A percentile compares a stretch with the other conserved stretches of the same genome.
These are phyloP conservation scores for Hemaris fuciformis DNA, from an alignment of 2,888 invertebrate species.

Conservation along the genomic window DNA sequence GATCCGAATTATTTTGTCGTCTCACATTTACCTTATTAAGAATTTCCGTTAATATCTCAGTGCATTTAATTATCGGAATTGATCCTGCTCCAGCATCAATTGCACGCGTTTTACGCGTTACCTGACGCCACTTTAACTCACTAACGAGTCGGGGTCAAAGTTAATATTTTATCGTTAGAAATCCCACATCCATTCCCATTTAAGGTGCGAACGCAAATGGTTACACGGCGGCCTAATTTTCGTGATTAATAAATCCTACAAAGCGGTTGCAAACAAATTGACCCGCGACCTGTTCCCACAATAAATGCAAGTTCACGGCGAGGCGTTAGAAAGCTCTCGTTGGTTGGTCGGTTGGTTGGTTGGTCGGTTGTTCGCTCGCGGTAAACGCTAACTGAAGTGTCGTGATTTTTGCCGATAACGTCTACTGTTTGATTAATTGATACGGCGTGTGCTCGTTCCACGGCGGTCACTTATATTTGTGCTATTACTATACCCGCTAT, in stretches of 20 bases:
- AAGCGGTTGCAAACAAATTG: constrained; percentile 59
- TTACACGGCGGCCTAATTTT: constrained; percentile 13
- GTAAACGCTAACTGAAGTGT: constrained; percentile 53
- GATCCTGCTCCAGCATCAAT: neutral
- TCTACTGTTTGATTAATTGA: constrained; percentile 59
- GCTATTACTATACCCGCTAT: constrained; percentile 11
- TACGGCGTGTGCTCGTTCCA: constrained; percentile 24
- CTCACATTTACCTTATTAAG: no score
- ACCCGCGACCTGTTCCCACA: constrained; percentile 68
- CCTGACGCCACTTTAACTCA: constrained; percentile 14
- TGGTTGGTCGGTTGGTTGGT: constrained; percentile 35
- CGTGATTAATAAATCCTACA: constrained; percentile 2
- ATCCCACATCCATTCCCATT: constrained; percentile 19
- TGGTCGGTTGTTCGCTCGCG: constrained; percentile 24
- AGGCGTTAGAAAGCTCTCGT: constrained; percentile 71
- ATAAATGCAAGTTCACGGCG: constrained; percentile 32
- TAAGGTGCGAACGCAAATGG: constrained; percentile 14
- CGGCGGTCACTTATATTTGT: neutral
- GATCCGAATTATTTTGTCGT: no score
- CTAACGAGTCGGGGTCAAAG: constrained; percentile 13
- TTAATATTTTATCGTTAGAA: constrained; percentile 7
- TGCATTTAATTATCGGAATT: neutral
- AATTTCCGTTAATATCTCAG: neutral
- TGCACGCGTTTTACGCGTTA: neutral
- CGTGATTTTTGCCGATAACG: constrained; percentile 64